Evolutionary conservation across 2,888 invertebrate genomes (phyloP), one percentile per base, ranked within the genome.

Genomic region (Lithophane semibrunnea): DNA sequence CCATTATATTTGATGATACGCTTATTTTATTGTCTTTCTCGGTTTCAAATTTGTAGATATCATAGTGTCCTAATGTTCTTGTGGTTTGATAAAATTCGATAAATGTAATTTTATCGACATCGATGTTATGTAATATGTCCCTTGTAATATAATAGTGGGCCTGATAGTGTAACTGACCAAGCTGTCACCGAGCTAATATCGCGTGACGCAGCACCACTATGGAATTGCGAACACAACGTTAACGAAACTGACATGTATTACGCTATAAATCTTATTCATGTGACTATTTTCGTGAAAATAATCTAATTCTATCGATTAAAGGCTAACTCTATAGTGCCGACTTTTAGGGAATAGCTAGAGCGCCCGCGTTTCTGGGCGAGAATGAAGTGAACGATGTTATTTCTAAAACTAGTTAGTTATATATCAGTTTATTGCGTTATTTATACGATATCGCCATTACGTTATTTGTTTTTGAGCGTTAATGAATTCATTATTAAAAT

Each of bases 11-110:
- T 56, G 13, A 73, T 44, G 10, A 66, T 61, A 70, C 58, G 54
- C 73, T 77, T 60, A 70, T 84, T 79, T 52, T 75, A 75, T 75
- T 67, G 82, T 75, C 72, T 84, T 49, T 74, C 69, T 74, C 84
- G 67, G 64, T 69, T 47, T 74, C 16, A 52, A 68, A 61, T 72
- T 24, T 56, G 56, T 56, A 68, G 61, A 44, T 24, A 74, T 60
- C 18, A 52, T 65, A 67, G 13, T 54, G 42, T 82, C n/a, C 24
- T 42, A 18, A 37, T 44, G 44, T 61, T 71, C 24, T 60, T 29
- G 42, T 70, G 44, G 29, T 60, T 52, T 54, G 2, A 60, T 54
- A 63, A 24, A 71, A 54, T 49, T 72, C n/a, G 73, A 56, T 52
- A 18, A 44, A 61, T 42, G 54, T 37, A 47, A 1, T 54, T 80